Percentiles rank a stretch among this genome's conserved stretches.
Conservation (phyloP, 2,797 vertebrate species). For the Galagoides demidoff region DNA sequence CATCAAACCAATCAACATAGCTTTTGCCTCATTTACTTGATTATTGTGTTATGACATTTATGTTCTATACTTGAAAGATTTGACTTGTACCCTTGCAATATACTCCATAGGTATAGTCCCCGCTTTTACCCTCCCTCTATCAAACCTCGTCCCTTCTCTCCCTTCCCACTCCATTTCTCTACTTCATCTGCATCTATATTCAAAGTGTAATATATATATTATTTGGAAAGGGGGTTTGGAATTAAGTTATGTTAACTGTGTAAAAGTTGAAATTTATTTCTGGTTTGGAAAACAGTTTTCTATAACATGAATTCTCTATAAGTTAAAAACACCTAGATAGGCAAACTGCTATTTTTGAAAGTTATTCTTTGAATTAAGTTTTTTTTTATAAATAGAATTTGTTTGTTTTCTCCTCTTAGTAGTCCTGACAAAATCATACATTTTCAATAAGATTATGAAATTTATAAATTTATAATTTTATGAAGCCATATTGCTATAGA, state of each 20-base stretch:
- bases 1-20: too few relatives aligned
- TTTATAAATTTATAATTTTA: background rate
- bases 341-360: background rate
- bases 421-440: background rate
- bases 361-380: background rate
- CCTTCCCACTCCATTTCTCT: too few relatives aligned
- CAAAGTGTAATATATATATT: background rate
- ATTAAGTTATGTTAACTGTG: background rate
- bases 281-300: background rate
- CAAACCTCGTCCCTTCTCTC: too few relatives aligned
- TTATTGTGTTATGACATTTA: too few relatives aligned
- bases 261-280: background rate
- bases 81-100: too few relatives aligned
- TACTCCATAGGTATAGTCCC: too few relatives aligned
- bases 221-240: background rate
- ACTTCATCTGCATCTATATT: background rate
- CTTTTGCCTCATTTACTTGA: too few relatives aligned
- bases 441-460: conserved; percentile 12
- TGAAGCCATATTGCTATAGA: background rate
- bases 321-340: background rate
- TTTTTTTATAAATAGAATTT: background rate
- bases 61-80: too few relatives aligned
- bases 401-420: background rate
- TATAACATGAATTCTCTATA: background rate
- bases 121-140: too few relatives aligned